These are phyloP conservation scores for Crossaster papposus DNA, from an alignment of 53 echinoderm and acorn worm species.

Conservation along the genomic window DNA sequence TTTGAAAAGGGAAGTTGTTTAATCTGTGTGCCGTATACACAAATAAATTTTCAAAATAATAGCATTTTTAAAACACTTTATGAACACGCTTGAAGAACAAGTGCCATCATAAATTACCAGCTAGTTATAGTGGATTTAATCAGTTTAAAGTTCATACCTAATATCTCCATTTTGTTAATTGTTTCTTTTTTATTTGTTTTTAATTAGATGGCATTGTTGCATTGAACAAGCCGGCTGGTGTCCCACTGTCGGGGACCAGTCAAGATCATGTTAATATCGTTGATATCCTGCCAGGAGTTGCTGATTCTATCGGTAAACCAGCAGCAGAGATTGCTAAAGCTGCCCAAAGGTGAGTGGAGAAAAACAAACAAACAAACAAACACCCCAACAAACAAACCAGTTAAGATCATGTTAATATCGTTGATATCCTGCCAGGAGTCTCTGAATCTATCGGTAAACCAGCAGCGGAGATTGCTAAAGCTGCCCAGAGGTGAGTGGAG, in stretches of 20 bases:
- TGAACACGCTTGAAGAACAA: too few relatives aligned
- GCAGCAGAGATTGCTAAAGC: constrained; percentile 66
- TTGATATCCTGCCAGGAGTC: constrained; percentile 38
- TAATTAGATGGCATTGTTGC: constrained; percentile 64
- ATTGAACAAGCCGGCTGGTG: constrained; percentile 72
- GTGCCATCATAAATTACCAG: too few relatives aligned
- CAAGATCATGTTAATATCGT: constrained; percentile 38
- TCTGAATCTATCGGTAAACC: constrained; percentile 54
- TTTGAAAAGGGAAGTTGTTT: too few relatives aligned
- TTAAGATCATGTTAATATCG: constrained; percentile 15
- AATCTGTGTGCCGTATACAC: too few relatives aligned
- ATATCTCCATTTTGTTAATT: too few relatives aligned
- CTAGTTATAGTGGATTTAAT: too few relatives aligned
- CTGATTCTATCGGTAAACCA: constrained; percentile 54
- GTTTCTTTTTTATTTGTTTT: neutral
- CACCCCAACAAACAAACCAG: too few relatives aligned
- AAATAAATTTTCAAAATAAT: too few relatives aligned
- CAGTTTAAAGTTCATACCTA: too few relatives aligned
- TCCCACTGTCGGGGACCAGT: constrained; percentile 52
- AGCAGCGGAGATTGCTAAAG: constrained; percentile 64
- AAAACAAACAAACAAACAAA: neutral
- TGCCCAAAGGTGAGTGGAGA: constrained; percentile 63
- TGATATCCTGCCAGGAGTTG: constrained; percentile 41
- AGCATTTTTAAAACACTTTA: too few relatives aligned
- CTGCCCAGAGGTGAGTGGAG: constrained; percentile 64